Conservation (phyloP, 2,888 invertebrate species). For the Timema cristinae region DNA sequence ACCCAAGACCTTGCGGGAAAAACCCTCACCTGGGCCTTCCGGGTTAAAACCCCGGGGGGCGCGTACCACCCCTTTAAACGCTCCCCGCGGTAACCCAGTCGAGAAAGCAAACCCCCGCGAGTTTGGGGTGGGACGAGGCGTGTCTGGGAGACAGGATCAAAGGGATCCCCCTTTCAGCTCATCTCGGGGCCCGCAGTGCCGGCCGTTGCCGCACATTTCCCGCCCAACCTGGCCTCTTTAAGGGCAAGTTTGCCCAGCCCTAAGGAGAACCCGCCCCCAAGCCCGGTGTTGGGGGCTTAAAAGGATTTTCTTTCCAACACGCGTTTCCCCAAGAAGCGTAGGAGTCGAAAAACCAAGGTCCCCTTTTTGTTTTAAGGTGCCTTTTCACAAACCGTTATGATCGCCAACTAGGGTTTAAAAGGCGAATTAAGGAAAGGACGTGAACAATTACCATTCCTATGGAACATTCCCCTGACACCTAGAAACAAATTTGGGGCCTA, state of each 20-base stretch:
- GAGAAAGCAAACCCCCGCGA: conserved; percentile 95
- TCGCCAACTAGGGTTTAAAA: too few relatives aligned
- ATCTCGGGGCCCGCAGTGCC: conserved; percentile 95
- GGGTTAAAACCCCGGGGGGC: conserved; percentile 82
- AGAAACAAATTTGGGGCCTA: too few relatives aligned
- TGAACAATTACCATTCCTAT: too few relatives aligned
- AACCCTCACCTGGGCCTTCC: conserved; percentile 84
- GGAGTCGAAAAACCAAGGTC: conserved; percentile 15
- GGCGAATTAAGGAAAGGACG: too few relatives aligned
- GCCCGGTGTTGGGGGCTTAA: conserved; percentile 86
- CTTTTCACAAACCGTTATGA: too few relatives aligned
- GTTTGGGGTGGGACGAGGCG: conserved; percentile 89
- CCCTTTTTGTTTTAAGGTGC: too few relatives aligned
- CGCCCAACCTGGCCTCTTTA: conserved; percentile 87
- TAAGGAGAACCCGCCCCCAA: conserved; percentile 89
- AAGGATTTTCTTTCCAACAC: conserved; percentile 89
- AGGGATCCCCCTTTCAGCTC: conserved; percentile 88
- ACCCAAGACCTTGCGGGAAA: conserved; percentile 82
- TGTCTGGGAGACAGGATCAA: conserved; percentile 87
- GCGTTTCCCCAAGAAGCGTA: conserved; percentile 83
- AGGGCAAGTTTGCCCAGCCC: conserved; percentile 85
- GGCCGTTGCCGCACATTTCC: conserved; percentile 90
- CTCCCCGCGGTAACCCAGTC: conserved; percentile 86
- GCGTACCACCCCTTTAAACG: conserved; percentile 88
- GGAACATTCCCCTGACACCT: too few relatives aligned